These are phyloP conservation scores for Oligia fasciuncula DNA, from an alignment of 2,888 invertebrate genomes.

Conservation along the genomic window DNA sequence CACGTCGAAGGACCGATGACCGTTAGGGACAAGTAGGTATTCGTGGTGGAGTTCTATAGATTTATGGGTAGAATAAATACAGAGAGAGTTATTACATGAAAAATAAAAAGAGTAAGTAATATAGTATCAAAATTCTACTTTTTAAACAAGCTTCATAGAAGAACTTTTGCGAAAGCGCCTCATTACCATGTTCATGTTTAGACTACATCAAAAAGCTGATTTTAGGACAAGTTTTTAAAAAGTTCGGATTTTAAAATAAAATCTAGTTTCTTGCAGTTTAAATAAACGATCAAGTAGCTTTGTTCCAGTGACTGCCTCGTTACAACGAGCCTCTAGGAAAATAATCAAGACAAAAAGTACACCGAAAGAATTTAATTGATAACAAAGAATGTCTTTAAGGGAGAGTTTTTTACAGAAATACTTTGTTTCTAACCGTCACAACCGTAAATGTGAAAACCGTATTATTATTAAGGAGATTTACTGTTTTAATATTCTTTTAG, in stretches of 20 bases:
- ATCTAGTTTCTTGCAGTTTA: conserved; percentile 33
- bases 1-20: background rate
- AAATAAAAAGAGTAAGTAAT: background rate
- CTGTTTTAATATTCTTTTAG: conserved; percentile 30
- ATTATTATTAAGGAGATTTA: conserved; percentile 50
- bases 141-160: background rate
- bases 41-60: background rate
- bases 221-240: background rate
- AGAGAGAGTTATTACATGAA: background rate
- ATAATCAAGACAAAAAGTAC: conserved; percentile 79
- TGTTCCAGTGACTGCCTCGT: conserved; percentile 42
- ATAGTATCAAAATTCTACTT: background rate
- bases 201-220: background rate
- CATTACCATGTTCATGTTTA: conserved; percentile 12
- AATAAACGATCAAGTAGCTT: conserved; percentile 43
- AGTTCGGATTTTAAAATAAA: conserved; percentile 11
- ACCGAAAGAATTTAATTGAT: conserved; percentile 87
- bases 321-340: conserved; percentile 75
- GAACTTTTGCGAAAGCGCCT: background rate
- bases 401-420: conserved; percentile 54
- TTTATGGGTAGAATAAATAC: background rate
- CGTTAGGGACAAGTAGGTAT: background rate
- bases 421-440: conserved; percentile 55
- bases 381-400: conserved; percentile 77
- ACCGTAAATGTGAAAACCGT: conserved; percentile 45